These are phyloP conservation scores for Agrotis clavis DNA, from an alignment of 2,888 invertebrate species.

Conservation along the genomic window DNA sequence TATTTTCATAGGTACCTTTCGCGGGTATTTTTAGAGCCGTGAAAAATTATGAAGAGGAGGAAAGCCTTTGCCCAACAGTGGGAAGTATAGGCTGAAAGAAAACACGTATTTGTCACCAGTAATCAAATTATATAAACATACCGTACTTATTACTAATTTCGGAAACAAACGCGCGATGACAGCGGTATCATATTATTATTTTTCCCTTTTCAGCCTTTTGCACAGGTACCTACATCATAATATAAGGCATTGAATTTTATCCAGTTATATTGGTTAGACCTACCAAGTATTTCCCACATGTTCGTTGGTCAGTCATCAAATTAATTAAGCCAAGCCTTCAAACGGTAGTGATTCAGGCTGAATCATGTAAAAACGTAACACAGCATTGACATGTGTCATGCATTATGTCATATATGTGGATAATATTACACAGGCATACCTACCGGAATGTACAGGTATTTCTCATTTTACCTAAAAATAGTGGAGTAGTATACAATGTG, in stretches of 20 bases:
- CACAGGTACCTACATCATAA: too few relatives aligned
- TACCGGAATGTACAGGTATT: background rate
- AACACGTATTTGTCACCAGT: too few relatives aligned
- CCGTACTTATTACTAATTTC: background rate
- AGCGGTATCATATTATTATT: too few relatives aligned
- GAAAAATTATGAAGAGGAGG: too few relatives aligned
- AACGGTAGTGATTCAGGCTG: background rate
- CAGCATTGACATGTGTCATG: conserved; percentile 4
- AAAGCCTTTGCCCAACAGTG: too few relatives aligned
- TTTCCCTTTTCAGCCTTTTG: background rate
- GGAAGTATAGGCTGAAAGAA: too few relatives aligned
- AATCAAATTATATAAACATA: too few relatives aligned
- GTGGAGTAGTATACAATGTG: conserved; percentile 25
- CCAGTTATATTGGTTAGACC: background rate
- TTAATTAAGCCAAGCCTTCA: background rate
- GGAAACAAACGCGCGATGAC: background rate
- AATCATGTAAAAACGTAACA: conserved; percentile 15
- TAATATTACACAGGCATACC: background rate
- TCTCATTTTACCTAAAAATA: conserved; percentile 29
- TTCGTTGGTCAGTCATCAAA: background rate
- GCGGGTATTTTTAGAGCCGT: too few relatives aligned
- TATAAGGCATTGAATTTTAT: too few relatives aligned
- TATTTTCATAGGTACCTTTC: too few relatives aligned
- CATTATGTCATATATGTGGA: conserved; percentile 26
- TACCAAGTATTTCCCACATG: background rate